Percentiles rank a stretch among this genome's conserved stretches.
These are phyloP conservation scores for Nezara viridula DNA, from an alignment of 2,888 invertebrate genomes.

Conservation along the genomic window DNA sequence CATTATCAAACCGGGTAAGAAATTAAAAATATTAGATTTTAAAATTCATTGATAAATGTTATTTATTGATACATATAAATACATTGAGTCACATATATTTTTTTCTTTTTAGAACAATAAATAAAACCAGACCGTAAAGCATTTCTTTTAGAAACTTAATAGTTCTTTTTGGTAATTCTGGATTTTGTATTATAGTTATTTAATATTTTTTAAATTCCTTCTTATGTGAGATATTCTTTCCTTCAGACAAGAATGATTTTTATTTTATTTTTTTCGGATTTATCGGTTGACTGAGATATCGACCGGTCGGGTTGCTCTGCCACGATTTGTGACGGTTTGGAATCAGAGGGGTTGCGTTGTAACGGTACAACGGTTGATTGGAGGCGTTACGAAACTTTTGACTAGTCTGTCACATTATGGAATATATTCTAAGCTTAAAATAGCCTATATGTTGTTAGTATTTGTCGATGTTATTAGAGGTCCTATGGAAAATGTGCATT, in stretches of 20 bases:
- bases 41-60: too few species aligned
- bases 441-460: neutral
- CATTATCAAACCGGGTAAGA: too few species aligned
- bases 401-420: neutral
- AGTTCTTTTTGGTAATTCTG: neutral
- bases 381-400: neutral
- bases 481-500: too few species aligned
- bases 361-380: neutral
- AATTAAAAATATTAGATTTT: too few species aligned
- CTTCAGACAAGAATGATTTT: neutral
- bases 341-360: conserved; percentile 19
- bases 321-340: conserved; percentile 1
- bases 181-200: neutral
- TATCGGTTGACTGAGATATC: conserved; percentile 13
- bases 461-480: too few species aligned
- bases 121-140: too few species aligned
- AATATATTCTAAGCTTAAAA: neutral
- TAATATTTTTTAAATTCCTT: neutral
- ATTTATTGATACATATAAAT: too few species aligned
- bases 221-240: neutral
- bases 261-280: neutral
- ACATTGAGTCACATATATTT: too few species aligned
- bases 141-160: neutral
- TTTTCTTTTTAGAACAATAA: too few species aligned
- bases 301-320: neutral